Evolutionary conservation across 2,888 invertebrate genomes (phyloP).

Genomic region (Drosophila mettleri): DNA sequence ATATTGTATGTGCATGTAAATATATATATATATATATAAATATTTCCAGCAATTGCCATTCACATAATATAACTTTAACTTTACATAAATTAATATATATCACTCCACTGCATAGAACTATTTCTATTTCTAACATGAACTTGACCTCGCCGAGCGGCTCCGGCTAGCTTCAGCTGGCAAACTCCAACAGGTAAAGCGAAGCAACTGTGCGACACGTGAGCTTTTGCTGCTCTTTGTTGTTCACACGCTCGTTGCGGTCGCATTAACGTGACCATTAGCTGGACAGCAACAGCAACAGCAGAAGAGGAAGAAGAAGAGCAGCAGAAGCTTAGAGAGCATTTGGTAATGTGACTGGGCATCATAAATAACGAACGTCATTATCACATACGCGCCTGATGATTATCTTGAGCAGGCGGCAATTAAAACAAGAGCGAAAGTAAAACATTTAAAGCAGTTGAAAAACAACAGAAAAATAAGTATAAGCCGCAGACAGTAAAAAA

Average conservation of each 20-base stretch:
- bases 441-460: conserved; percentile 52
- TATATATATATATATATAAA: no score
- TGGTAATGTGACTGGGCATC: conserved; percentile 16
- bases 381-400: conserved; percentile 15
- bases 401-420: conserved; percentile 57
- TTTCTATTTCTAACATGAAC: conserved; percentile 20
- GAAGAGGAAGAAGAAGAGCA: not conserved
- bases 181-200: not conserved
- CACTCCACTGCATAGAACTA: not conserved
- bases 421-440: conserved; percentile 72
- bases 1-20: no score
- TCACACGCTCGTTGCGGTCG: conserved; percentile 63
- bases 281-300: conserved; percentile 19
- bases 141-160: conserved; percentile 25
- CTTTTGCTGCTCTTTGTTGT: conserved; percentile 24
- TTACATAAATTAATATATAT: not conserved
- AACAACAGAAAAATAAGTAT: conserved; percentile 12
- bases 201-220: conserved; percentile 22
- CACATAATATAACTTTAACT: not conserved
- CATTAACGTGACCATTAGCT: conserved; percentile 55
- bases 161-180: conserved; percentile 12
- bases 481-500: conserved; percentile 10
- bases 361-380: conserved; percentile 42
- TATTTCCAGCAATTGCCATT: no score
- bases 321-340: not conserved